Percentiles rank a stretch among this genome's conserved stretches.
Conservation (phyloP, 1,140 invertebrate genomes). For the Zeugodacus cucurbitae region DNA sequence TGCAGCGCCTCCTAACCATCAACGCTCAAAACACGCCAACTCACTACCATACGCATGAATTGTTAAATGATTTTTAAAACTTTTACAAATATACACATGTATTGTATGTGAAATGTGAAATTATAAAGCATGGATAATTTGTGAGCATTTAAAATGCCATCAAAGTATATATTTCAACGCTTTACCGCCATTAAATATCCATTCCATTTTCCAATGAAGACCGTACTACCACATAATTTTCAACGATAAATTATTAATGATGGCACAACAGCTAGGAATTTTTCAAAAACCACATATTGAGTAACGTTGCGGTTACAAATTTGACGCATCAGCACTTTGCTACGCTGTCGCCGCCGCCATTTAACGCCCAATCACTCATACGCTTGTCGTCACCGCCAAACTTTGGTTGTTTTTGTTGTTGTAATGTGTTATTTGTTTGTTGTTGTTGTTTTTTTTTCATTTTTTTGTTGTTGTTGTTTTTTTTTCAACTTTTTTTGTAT, state of each 20-base stretch:
- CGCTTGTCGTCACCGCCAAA: neutral
- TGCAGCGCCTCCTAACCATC: no score
- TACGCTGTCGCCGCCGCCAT: neutral
- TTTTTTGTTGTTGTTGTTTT: no score
- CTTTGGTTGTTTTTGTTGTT: neutral
- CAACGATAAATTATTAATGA: slow-evolving; percentile 25
- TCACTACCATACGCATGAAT: no score
- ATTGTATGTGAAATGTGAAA: no score
- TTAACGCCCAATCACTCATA: slow-evolving; percentile 21
- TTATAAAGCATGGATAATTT: no score
- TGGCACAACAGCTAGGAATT: slow-evolving; percentile 9
- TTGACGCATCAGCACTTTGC: slow-evolving; percentile 20
- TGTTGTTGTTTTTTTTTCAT: no score
- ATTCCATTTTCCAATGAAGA: neutral
- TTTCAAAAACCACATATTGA: slow-evolving; percentile 23
- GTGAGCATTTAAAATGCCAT: no score
- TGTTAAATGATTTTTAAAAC: no score
- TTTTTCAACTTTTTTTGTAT: no score
- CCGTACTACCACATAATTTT: neutral
- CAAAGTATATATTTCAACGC: neutral
- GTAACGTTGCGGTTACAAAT: slow-evolving; percentile 23
- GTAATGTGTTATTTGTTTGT: neutral
- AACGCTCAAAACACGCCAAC: no score
- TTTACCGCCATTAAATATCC: neutral
- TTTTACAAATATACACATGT: no score